Base-by-base conservation (phyloP, 37 sponge, comb jelly and placozoan species). In the Mnemiopsis leidyi region DNA sequence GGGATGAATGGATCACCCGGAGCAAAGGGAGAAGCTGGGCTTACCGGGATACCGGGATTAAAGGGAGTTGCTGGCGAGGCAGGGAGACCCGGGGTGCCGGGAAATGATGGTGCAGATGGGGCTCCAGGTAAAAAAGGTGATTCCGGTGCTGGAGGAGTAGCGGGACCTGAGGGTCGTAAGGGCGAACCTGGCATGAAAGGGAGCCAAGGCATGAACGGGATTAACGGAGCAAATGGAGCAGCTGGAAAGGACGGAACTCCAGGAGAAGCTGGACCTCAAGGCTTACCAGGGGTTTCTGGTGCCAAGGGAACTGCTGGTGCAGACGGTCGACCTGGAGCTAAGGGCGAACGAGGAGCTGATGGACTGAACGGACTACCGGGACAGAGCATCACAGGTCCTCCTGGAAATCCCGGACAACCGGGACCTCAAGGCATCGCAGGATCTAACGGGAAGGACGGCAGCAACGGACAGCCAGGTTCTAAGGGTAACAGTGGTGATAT, bases 401-500 rank as follows among this genome's bases (percentile, higher is more conserved):
- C 20, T 7, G 93, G 93, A 39, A 34, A 36, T n/a, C n/a, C 76
- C 0, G 93, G 93, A 0, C 26, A 69, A 36, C 38, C 36, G 0
- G 90, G 90, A 85, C 90, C 61, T 39, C n/a, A 38, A 39, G 90
- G 90, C n/a, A 28, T 25, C 0, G n/a, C 40, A 29, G 90, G 90
- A 0, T 18, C 61, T 40, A 39, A 40, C 69, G 93, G 71, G 1
- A 31, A 30, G 1, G 29, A 85, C 29, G 90, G 90, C n/a, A 37
- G 7, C 26, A 26, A 21, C 24, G 90, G 90, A 39, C 1, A 24
- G 1, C 90, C 48, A 1, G 90, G 90, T 18, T 23, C 26, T 9
- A 13, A 39, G 13, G 90, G 90, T 40, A 29, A 13, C 24, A 29
- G 36, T 39, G 40, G 90, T 7, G 29, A 35, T 25, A 39, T n/a